phyloP scores from a whole-genome alignment of 2,113 vertebrate genomes.

The Pelodiscus sinensis region DNA sequence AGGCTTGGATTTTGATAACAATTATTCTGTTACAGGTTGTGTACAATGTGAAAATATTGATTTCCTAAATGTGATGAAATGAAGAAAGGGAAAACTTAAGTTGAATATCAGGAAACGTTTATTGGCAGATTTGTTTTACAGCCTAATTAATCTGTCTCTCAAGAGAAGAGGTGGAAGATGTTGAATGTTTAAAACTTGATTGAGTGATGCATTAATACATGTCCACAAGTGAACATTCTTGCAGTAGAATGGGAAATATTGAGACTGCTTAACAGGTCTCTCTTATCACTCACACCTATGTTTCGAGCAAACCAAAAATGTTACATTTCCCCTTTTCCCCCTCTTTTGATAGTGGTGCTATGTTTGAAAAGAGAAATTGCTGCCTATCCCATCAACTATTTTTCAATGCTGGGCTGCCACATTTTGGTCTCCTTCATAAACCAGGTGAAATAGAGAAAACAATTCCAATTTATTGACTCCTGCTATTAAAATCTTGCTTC shows the following conservation, averaged over 20 bases:
- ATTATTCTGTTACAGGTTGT: not conserved
- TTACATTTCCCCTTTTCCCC: not conserved
- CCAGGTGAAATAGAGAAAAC: not conserved
- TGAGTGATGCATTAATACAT: not conserved
- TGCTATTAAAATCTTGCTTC: not conserved
- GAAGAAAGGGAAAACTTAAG: not conserved
- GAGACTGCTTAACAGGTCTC: not conserved
- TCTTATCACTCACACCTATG: not conserved
- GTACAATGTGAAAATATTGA: not conserved
- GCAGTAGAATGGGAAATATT: not conserved
- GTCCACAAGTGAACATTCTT: not conserved
- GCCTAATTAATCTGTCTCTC: not conserved
- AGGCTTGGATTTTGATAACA: not conserved
- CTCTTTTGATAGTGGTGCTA: not conserved
- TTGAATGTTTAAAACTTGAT: not conserved
- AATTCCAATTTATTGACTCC: not conserved
- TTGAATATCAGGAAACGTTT: not conserved
- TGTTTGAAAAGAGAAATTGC: not conserved
- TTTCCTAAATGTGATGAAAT: not conserved
- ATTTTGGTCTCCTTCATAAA: slow-evolving; percentile 42
- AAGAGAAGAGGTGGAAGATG: not conserved
- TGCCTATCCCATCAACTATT: not conserved
- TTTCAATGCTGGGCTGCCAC: slow-evolving; percentile 55
- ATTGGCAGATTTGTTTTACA: not conserved
- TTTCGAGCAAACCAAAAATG: not conserved